Evolutionary conservation across 2,797 vertebrate species (phyloP).

Genomic region (Hydrolagus colliei): DNA sequence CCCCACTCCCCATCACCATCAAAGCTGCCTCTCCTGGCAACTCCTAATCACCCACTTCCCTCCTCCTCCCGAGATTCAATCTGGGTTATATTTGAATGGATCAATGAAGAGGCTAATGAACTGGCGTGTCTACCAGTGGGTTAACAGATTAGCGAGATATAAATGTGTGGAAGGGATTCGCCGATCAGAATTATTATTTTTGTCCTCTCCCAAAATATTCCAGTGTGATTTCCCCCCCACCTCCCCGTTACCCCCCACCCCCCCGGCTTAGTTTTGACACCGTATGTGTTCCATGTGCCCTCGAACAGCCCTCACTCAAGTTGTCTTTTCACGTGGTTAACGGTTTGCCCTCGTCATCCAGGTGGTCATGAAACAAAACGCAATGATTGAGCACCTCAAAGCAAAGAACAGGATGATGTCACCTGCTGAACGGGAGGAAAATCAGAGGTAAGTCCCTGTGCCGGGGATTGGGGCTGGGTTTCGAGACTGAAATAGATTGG

Average conservation of each 20-base stretch:
- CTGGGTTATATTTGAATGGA: no score
- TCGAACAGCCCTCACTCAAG: neutral
- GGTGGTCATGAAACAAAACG: conserved; percentile 97
- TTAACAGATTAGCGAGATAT: no score
- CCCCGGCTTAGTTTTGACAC: no score
- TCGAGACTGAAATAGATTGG: neutral
- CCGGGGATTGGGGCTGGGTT: neutral
- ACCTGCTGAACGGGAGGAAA: conserved; percentile 87
- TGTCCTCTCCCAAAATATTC: no score
- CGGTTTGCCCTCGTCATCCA: conserved; percentile 44
- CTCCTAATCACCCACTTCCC: neutral
- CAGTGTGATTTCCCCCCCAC: no score
- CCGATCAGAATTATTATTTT: no score
- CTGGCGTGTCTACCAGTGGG: no score
- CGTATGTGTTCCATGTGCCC: no score
- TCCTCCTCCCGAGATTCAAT: no score
- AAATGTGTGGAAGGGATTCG: no score
- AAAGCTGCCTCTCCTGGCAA: neutral
- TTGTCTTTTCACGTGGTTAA: conserved; percentile 34
- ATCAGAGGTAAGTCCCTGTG: conserved; percentile 73
- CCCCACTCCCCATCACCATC: neutral
- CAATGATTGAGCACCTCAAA: conserved; percentile 90
- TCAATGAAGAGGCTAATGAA: no score
- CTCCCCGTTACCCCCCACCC: no score
- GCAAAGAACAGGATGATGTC: conserved; percentile 87